phyloP scores from a whole-genome alignment of 2,113 vertebrate species.

The Atractosteus spatula region DNA sequence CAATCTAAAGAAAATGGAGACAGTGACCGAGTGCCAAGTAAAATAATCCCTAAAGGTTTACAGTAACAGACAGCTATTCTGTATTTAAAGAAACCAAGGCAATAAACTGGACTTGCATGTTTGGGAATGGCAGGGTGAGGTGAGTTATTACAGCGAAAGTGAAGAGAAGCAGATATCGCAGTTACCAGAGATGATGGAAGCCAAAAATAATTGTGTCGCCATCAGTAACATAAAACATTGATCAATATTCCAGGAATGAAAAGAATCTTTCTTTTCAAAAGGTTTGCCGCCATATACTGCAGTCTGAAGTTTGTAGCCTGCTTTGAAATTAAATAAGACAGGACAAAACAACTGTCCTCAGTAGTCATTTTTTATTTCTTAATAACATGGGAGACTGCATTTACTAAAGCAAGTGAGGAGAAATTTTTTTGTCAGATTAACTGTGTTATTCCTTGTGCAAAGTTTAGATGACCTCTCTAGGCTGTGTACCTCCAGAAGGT shows the following conservation, averaged over 20 bases:
- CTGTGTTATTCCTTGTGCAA: constrained; percentile 31
- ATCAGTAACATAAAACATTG: constrained; percentile 22
- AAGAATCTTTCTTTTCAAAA: not conserved
- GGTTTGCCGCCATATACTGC: not conserved
- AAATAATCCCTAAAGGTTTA: constrained; percentile 67
- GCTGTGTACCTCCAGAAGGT: constrained; percentile 34
- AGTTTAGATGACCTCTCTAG: constrained; percentile 22
- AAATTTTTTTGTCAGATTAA: constrained; percentile 21
- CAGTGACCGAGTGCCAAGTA: constrained; percentile 62
- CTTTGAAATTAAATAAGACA: constrained; percentile 4
- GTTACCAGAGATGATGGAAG: not conserved
- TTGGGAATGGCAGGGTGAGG: too few species aligned
- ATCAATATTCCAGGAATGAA: constrained; percentile 15
- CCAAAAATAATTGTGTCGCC: constrained; percentile 32
- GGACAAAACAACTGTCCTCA: constrained; percentile 34
- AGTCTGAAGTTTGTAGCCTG: not conserved
- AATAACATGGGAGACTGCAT: constrained; percentile 32
- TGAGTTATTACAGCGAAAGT: not conserved
- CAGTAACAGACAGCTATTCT: constrained; percentile 64
- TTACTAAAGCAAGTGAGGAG: constrained; percentile 10
- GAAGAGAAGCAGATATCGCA: constrained; percentile 5
- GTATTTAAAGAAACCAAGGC: constrained; percentile 53
- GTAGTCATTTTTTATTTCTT: constrained; percentile 31
- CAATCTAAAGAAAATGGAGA: constrained; percentile 47
- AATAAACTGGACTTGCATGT: constrained; percentile 18